Base-by-base conservation (phyloP, 2,797 vertebrate species). In the Myiotriccus ornatus region DNA sequence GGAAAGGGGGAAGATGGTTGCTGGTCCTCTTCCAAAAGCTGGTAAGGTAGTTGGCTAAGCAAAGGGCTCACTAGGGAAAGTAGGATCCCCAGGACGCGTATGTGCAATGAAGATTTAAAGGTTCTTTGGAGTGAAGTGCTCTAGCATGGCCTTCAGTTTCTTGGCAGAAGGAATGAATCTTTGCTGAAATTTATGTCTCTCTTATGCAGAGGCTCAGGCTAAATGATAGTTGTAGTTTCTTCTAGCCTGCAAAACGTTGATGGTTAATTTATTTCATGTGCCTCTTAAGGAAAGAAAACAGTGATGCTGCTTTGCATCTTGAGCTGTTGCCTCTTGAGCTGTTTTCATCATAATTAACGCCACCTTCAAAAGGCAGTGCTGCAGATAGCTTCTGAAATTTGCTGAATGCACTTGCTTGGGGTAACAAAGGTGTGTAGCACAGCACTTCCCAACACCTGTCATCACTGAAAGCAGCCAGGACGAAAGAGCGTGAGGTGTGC, bases 401-500 rank as follows among this genome's bases (percentile, higher is more conserved):
- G 46, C 85, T 81, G 76, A 75, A 67, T 32, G 55, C 0, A 1
- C 32, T 64, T 2, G 3, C 14, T 11, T 35, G n/a, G 17, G 16
- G 43, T 62, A 90, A 67, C 39, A 87, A 89, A 95, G 55, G 44
- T 90, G 76, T 68, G 46, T 64, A 68, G 74, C 79, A 41, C 12
- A 34, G 87, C 90, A 76, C 49, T 60, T 87, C 85, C 81, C 15
- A 16, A 74, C 84, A 88, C 71, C 78, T 21, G 17, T 78, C 77
- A 21, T 47, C 6, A 8, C 84, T 82, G 86, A 70, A 55, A 24
- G 23, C 75, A 80, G 75, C 64, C 87, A 53, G 84, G 73, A 64
- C 87, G 86, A 82, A 89, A 37, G 94, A 92, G 69, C 57, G n/a
- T 34, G 44, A 69, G 81, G 24, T 60, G 79, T 69, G 94, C 96